Base-by-base conservation (phyloP, 2,888 invertebrate species). In the Macrostomum cliftonense region DNA sequence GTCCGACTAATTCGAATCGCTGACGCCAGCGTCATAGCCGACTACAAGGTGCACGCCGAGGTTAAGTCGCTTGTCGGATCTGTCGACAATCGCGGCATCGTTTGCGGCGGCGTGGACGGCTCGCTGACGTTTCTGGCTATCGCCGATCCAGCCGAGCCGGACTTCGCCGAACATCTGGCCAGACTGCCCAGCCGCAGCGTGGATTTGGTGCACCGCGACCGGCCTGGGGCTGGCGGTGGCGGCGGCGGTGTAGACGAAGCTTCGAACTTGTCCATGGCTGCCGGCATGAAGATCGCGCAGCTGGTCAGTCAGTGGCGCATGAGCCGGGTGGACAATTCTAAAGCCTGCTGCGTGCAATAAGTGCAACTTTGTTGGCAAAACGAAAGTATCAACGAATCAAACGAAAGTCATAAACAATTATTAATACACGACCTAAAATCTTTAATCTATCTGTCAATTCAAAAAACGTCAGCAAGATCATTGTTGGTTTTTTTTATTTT, bases 51-150 rank as follows among this genome's bases (percentile, higher is more conserved):
- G 1, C 65, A 64, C 42, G 68, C 68, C 1, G 66, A 65, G 43
- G 60, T 68, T 17, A 61, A 57, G 40, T 60, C 59, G 13, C 63
- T 67, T 38, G 13, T 12, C 1, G 60, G 65, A 38, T 61, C 63
- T 37, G 57, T 59, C 13, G 62, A 60, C n/a, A 66, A 66, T 4
- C 55, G 58, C 19, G 59, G 60, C 2, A 56, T 70, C 2, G 83
- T 87, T 1, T 74, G 91, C 46, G 88, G 87, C 0, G 88, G 87
- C 0, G 82, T 88, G 1, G 91, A 93, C 63, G 91, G 91, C 5
- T 88, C 88, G 63, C 78, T 91, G 49, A 85, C 87, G 0, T 81
- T 87, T n/a, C 73, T 91, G 50, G 82, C 84, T 14, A 78, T 81
- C 53, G 79, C 78, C 1, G 84, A 84, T 71, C 65, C 65, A 1